Percentiles rank a stretch among this genome's conserved stretches.
Evolutionary conservation across 2,888 invertebrate species (phyloP).

Genomic region (Polietes domitor): DNA sequence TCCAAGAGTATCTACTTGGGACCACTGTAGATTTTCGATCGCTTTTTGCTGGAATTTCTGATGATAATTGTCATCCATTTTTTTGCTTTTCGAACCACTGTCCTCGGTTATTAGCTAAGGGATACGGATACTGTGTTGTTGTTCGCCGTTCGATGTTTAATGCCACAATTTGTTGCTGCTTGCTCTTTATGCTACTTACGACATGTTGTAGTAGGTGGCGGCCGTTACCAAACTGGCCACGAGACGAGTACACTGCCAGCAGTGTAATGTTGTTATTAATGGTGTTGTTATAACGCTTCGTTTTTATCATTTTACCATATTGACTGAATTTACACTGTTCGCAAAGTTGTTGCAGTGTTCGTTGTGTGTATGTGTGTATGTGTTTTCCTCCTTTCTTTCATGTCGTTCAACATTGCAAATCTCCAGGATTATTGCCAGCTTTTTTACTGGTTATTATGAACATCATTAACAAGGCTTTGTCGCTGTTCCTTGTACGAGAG

Average conservation of each 20-base stretch:
- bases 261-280: slow-evolving; percentile 6
- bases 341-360: neutral
- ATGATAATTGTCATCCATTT: too few species aligned
- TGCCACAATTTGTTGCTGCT: neutral
- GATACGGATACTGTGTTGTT: neutral
- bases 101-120: neutral
- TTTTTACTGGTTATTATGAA: slow-evolving; percentile 40
- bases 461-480: neutral
- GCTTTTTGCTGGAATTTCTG: too few species aligned
- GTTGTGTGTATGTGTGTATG: slow-evolving; percentile 6
- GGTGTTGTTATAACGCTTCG: neutral
- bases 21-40: too few species aligned
- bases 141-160: neutral
- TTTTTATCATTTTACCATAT: slow-evolving; percentile 30
- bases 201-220: neutral
- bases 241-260: neutral
- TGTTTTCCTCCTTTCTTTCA: neutral
- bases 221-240: neutral
- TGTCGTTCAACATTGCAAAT: slow-evolving; percentile 17
- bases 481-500: neutral
- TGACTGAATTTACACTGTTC: neutral
- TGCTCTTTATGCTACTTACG: neutral
- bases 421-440: slow-evolving; percentile 45
- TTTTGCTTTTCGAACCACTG: too few species aligned
- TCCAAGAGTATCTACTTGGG: too few species aligned